phyloP scores from a whole-genome alignment of 2,797 vertebrate species.

The Ctenopoma kingsleyae region DNA sequence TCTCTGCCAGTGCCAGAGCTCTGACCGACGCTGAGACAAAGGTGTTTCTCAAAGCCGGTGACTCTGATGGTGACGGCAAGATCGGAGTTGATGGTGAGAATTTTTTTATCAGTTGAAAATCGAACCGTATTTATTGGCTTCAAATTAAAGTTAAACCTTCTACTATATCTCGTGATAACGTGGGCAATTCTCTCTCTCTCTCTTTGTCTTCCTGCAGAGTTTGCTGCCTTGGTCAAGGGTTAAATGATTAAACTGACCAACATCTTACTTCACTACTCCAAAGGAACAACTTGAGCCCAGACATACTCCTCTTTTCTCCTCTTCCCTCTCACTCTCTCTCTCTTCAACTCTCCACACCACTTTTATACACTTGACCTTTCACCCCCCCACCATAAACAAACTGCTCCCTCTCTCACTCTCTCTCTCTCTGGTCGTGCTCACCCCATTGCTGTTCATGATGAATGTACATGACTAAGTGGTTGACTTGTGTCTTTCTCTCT shows the following conservation, averaged over 20 bases:
- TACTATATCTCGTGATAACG: background rate
- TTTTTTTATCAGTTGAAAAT: background rate
- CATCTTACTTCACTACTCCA: conserved; percentile 69
- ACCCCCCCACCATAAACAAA: conserved; percentile 57
- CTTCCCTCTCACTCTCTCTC: conserved; percentile 59
- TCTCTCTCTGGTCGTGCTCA: conserved; percentile 67
- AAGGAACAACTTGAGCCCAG: conserved; percentile 84
- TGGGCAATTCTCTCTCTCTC: background rate
- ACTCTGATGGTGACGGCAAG: conserved; percentile 87
- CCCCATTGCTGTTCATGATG: conserved; percentile 74
- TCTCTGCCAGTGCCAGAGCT: conserved; percentile 78
- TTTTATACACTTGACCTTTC: conserved; percentile 84
- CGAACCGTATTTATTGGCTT: background rate
- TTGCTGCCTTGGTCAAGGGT: conserved; percentile 78
- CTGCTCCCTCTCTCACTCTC: background rate
- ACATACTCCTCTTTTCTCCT: conserved; percentile 67
- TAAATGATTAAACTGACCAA: conserved; percentile 80
- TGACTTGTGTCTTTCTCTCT: conserved; percentile 76
- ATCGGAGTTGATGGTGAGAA: conserved; percentile 86
- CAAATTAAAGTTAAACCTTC: background rate
- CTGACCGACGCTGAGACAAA: conserved; percentile 84
- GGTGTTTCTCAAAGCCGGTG: conserved; percentile 81
- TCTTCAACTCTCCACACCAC: conserved; percentile 64
- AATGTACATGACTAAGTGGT: conserved; percentile 81
- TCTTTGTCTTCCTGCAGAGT: conserved; percentile 75